These are phyloP conservation scores for Chaetophractus vellerosus DNA, from an alignment of 2,797 vertebrate genomes.

Conservation along the genomic window DNA sequence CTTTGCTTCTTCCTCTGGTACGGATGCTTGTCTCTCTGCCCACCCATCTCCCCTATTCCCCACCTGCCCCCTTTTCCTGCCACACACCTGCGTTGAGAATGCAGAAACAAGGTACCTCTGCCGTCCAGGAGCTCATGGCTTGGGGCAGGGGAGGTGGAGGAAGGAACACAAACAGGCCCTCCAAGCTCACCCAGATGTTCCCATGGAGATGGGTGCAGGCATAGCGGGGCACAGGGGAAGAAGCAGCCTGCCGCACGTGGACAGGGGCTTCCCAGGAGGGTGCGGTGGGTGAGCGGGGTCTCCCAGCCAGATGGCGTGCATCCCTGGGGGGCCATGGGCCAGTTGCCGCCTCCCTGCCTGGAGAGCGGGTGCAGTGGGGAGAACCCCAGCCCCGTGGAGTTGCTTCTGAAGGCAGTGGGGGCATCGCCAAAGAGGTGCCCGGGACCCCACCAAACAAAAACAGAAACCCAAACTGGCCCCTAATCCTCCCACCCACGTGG, in stretches of 20 bases:
- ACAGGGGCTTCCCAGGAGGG: not conserved
- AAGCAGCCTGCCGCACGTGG: not conserved
- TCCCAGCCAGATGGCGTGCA: no score
- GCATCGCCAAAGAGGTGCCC: no score
- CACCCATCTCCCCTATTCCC: no score
- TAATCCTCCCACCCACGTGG: not conserved
- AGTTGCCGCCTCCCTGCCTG: no score
- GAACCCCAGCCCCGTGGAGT: not conserved
- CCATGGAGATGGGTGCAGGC: rapidly evolving
- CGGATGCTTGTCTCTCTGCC: not conserved
- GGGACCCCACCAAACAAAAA: not conserved
- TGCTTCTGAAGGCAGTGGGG: not conserved
- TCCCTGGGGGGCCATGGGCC: no score
- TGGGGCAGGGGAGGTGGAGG: rapidly evolving
- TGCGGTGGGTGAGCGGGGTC: no score
- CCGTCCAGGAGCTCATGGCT: rapidly evolving
- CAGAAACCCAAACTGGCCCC: no score
- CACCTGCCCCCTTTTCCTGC: not conserved
- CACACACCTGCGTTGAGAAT: not conserved
- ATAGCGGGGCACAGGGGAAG: no score
- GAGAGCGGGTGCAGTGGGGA: not conserved
- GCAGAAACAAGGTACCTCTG: not conserved
- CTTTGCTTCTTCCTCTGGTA: not conserved
- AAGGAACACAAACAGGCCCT: not conserved
- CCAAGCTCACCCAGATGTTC: no score